Evolutionary conservation across 2,888 invertebrate species (phyloP).

Genomic region (Uropetala carovei): DNA sequence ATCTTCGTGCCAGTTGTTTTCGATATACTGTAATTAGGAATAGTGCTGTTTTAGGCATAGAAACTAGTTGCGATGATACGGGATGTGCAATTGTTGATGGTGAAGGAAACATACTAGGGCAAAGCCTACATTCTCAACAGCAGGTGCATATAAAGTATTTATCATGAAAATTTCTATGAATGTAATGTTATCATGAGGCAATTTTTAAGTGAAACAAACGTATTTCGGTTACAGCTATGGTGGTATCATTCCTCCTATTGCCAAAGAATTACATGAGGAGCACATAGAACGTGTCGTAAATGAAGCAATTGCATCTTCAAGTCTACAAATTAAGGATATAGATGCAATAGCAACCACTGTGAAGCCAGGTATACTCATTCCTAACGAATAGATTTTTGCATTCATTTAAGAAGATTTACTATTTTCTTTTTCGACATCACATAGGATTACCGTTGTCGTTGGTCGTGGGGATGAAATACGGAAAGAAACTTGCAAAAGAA

Average conservation of each 20-base stretch:
- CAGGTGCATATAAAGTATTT: constrained; percentile 83
- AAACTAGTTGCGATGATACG: constrained; percentile 98
- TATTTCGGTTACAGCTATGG: constrained; percentile 80
- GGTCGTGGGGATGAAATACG: constrained; percentile 88
- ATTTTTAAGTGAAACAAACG: constrained; percentile 55
- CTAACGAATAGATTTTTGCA: neutral
- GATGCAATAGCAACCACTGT: constrained; percentile 95
- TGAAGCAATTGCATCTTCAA: constrained; percentile 81
- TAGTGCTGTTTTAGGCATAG: constrained; percentile 87
- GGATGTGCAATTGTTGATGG: constrained; percentile 91
- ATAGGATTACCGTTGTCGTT: constrained; percentile 87
- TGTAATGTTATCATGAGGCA: neutral
- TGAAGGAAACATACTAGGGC: constrained; percentile 85
- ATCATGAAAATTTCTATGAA: constrained; percentile 22
- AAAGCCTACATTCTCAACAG: constrained; percentile 89
- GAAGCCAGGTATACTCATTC: constrained; percentile 81
- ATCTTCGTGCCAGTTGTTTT: neutral
- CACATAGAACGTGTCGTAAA: constrained; percentile 86
- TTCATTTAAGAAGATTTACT: constrained; percentile 46
- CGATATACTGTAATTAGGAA: neutral
- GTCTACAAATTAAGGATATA: constrained; percentile 80
- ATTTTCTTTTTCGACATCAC: constrained; percentile 67
- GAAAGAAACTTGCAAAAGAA: constrained; percentile 83
- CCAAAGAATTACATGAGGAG: constrained; percentile 86
- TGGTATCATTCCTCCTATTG: constrained; percentile 93